A percentile compares a stretch with the other conserved stretches of the same genome.
phyloP scores from a whole-genome alignment of 2,797 vertebrate genomes.

The Halcyon smyrnensis region DNA sequence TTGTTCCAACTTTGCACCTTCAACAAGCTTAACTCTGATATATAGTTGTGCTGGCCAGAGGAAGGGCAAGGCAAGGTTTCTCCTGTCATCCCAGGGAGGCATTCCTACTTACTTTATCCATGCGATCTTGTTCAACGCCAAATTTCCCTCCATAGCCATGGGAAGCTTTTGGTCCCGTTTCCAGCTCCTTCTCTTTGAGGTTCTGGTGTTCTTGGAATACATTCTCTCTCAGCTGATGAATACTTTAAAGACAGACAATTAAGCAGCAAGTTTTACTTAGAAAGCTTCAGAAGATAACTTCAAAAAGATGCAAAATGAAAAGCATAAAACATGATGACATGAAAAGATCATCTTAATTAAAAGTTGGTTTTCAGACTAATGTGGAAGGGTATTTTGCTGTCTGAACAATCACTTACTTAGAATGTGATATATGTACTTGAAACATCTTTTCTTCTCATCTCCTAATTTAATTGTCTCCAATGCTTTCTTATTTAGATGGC shows the following conservation, averaged over 20 bases:
- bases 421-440: neutral
- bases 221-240: slow-evolving; percentile 88
- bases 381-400: neutral
- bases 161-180: slow-evolving; percentile 90
- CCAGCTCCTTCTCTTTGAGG: slow-evolving; percentile 90
- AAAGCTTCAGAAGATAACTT: neutral
- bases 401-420: neutral
- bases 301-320: neutral
- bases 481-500: neutral
- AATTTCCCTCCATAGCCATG: slow-evolving; percentile 95
- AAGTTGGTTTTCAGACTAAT: neutral
- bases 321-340: neutral
- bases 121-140: slow-evolving; percentile 93
- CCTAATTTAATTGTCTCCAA: neutral
- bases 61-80: neutral
- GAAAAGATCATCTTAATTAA: neutral
- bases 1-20: neutral
- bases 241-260: slow-evolving; percentile 75
- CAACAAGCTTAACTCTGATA: neutral
- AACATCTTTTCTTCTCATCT: neutral
- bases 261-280: neutral
- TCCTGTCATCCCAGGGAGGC: neutral
- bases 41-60: neutral
- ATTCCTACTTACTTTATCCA: slow-evolving; percentile 88
- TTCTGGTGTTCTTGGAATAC: slow-evolving; percentile 91